Evolutionary conservation across 2,113 vertebrate species (phyloP), one percentile per base, ranked within the genome.

Genomic region (Hippocampus comes): DNA sequence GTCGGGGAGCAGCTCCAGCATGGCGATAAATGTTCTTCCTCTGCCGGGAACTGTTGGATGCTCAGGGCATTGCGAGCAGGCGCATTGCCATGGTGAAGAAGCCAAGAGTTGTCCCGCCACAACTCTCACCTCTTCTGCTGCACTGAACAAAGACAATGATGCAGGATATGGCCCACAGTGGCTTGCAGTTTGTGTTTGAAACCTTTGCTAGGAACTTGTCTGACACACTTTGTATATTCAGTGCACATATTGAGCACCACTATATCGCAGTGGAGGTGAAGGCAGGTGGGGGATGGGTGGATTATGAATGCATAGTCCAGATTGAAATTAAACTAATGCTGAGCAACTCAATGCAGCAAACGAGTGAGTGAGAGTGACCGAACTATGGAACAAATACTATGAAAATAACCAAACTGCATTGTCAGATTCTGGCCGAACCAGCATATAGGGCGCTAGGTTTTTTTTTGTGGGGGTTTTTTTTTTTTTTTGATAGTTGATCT

Each of bases 271-370:
- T 8, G 25, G 14, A 30, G 25, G 27, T 27, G 57, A 27, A 14
- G 12, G 1, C 56, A 11, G 56, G 23, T 57, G 9, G 7, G 51
- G 5, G 20, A 55, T 55, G 20, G 9, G 21, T 2, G 9, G 53
- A n/a, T 56, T n/a, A 57, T 6, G 56, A 27, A 59, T 27, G 23
- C n/a, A 59, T 48, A 48, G 46, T 48, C 12, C 46, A 11, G 71
- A 73, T 83, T 70, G 75, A 48, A 49, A 70, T 71, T 43, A 63
- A 71, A 61, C 78, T 77, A 73, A 78, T 63, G 42, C 63, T 46
- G 43, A 85, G 60, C 49, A 74, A 69, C 75, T 77, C 48, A 49
- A 49, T 15, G 84, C 78, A 79, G 77, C 75, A 42, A 66, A 73
- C 83, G 70, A 30, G 18, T 8, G 5, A 18, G 81, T 49, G 65